Conservation (phyloP, 2,113 vertebrate species). For the Phyllostomus discolor region DNA sequence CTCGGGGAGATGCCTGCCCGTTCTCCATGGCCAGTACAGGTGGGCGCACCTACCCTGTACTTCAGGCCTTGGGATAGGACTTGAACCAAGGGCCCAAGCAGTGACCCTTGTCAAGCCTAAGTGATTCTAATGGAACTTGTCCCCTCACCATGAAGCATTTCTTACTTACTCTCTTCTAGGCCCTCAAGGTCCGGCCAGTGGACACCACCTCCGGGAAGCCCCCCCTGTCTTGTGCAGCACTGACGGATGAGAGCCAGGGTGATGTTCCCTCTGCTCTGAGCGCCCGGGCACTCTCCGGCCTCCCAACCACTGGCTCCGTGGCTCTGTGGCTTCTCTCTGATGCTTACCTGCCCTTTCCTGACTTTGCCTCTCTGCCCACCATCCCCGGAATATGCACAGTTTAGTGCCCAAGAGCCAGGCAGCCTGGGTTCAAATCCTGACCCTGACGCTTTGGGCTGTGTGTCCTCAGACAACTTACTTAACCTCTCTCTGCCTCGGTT, state of each 20-base stretch:
- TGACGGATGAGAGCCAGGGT: background rate
- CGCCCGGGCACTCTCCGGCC: background rate
- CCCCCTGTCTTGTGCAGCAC: background rate
- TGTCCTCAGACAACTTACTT: background rate
- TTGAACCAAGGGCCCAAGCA: too few relatives aligned
- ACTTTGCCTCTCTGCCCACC: background rate
- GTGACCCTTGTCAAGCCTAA: background rate
- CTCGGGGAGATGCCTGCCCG: rapidly evolving
- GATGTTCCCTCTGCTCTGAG: background rate
- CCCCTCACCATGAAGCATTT: background rate
- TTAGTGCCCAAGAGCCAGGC: background rate
- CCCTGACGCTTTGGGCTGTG: background rate
- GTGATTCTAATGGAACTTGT: background rate
- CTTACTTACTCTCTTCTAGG: too few relatives aligned
- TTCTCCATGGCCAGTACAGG: rapidly evolving
- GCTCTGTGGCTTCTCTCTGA: background rate
- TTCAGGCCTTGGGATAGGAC: background rate
- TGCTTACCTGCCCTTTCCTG: background rate
- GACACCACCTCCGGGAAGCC: background rate
- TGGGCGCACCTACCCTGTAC: rapidly evolving
- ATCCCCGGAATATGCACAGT: background rate
- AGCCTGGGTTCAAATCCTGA: background rate
- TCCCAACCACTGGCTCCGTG: rapidly evolving
- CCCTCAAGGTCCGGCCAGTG: background rate
- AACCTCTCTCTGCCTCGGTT: background rate